Percentiles rank a stretch among this genome's conserved stretches.
phyloP scores from a whole-genome alignment of 2,797 vertebrate species.

The Toxotes lorentzi region DNA sequence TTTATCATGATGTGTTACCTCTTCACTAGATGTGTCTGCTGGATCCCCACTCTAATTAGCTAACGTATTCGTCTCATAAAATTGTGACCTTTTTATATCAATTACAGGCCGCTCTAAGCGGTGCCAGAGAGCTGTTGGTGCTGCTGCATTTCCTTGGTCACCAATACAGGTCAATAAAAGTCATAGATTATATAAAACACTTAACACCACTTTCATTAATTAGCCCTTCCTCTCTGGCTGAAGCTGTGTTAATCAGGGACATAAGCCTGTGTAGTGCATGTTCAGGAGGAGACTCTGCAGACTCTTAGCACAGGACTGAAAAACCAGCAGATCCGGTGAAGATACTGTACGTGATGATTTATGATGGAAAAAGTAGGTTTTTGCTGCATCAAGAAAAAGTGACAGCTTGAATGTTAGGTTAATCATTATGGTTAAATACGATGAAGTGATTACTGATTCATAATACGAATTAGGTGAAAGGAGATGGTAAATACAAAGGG shows the following conservation, averaged over 20 bases:
- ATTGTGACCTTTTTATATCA: slow-evolving; percentile 62
- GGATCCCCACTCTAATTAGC: slow-evolving; percentile 70
- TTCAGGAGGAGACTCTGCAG: slow-evolving; percentile 31
- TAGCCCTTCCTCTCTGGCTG: slow-evolving; percentile 42
- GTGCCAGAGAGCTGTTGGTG: slow-evolving; percentile 63
- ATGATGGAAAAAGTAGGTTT: slow-evolving; percentile 39
- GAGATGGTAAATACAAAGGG: slow-evolving; percentile 19
- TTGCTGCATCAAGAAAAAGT: slow-evolving; percentile 38
- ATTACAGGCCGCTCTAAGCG: slow-evolving; percentile 37
- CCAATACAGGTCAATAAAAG: slow-evolving; percentile 70
- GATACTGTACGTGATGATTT: slow-evolving; percentile 31
- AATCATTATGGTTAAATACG: slow-evolving; percentile 24
- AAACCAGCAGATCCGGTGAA: slow-evolving; percentile 17
- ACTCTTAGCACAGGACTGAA: slow-evolving; percentile 11
- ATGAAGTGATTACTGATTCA: slow-evolving; percentile 2
- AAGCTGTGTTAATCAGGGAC: slow-evolving; percentile 55
- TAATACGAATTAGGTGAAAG: slow-evolving; percentile 29
- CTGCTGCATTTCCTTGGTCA: slow-evolving; percentile 56
- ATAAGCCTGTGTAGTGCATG: slow-evolving; percentile 42
- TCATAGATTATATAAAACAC: slow-evolving; percentile 65
- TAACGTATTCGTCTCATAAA: slow-evolving; percentile 67
- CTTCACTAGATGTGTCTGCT: slow-evolving; percentile 49
- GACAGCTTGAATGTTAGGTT: slow-evolving; percentile 31
- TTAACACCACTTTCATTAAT: slow-evolving; percentile 73
- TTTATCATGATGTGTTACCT: slow-evolving; percentile 51